Conservation (phyloP, 2,888 invertebrate species). For the Baronia brevicornis region DNA sequence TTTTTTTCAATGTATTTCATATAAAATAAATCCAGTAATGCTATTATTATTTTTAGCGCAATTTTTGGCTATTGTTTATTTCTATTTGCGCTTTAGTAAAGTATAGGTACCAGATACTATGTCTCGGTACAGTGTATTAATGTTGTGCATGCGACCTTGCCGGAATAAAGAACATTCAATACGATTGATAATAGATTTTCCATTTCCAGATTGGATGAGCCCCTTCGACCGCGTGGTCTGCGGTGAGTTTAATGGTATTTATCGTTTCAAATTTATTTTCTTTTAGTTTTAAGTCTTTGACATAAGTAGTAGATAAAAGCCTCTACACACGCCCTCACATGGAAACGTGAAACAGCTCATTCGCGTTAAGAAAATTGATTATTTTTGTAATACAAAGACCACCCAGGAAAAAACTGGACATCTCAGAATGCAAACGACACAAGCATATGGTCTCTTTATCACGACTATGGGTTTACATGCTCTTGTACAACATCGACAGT, state of each 20-base stretch:
- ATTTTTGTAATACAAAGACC: constrained; percentile 12
- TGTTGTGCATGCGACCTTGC: constrained; percentile 50
- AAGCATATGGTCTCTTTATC: constrained; percentile 5
- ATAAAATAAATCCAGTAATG: too few species aligned
- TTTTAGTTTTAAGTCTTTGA: constrained; percentile 69
- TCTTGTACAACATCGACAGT: too few species aligned
- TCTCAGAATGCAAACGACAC: constrained; percentile 11
- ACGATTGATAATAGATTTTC: constrained; percentile 77
- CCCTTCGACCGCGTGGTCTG: constrained; percentile 96
- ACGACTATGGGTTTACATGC: too few species aligned
- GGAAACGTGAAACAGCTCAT: constrained; percentile 6
- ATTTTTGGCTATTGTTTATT: too few species aligned
- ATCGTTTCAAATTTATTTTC: constrained; percentile 77
- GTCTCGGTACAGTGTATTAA: too few species aligned
- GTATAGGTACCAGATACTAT: too few species aligned
- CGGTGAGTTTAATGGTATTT: constrained; percentile 93
- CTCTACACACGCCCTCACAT: constrained; percentile 12
- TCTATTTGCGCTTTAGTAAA: too few species aligned
- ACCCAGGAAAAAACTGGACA: constrained; percentile 11
- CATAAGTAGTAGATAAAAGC: constrained; percentile 26
- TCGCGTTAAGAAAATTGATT: constrained; percentile 4
- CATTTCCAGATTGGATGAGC: constrained; percentile 94
- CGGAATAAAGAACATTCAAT: constrained; percentile 65
- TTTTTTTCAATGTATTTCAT: too few species aligned
- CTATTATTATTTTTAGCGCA: too few species aligned